Evolutionary conservation across 2,888 invertebrate species (phyloP), one percentile per base, ranked within the genome.

Genomic region (Xanthorhoe spadicearia): DNA sequence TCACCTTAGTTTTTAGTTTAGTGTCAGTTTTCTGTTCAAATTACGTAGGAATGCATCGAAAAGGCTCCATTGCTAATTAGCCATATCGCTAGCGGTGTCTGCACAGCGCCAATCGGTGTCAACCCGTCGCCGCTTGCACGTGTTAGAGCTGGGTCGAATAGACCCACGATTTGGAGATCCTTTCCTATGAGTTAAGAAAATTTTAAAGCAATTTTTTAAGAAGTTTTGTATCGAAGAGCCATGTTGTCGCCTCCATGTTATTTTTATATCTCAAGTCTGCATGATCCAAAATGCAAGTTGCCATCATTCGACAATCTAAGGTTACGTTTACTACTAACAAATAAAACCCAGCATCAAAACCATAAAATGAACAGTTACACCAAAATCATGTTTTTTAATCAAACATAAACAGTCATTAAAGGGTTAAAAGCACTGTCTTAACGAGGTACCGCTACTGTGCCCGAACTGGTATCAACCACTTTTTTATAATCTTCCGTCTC

Each of bases 391-490:
- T 80, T 78, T 80, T 32, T 80, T 78, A 79, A 81, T 79, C 77
- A 82, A 82, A 83, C 81, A 81, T 80, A 82, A 85, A 80, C 77
- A 80, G 78, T 84, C 87, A 85, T 89, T 88, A 89, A 81, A 84
- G 89, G 88, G 88, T 87, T 87, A 85, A 86, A 81, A 82, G 83
- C 81, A 82, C 78, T 83, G 80, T 81, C 81, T 84, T 85, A 89
- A 89, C 87, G 84, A 88, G 85, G 71, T 73, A 75, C 72, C 78
- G 86, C 71, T 71, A 73, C 73, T 82, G 85, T 66, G 66, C 66
- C 52, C 32, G 17, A 38, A 54, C 54, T 48, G 55, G 86, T 83
- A 81, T 74, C 80, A 80, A 81, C 87, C 80, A 85, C 85, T 90
- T 90, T 89, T 90, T 89, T 77, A 76, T 23, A 19, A 51, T 59